Base-by-base conservation (phyloP, 2,113 vertebrate species). In the Cyprinus carpio region DNA sequence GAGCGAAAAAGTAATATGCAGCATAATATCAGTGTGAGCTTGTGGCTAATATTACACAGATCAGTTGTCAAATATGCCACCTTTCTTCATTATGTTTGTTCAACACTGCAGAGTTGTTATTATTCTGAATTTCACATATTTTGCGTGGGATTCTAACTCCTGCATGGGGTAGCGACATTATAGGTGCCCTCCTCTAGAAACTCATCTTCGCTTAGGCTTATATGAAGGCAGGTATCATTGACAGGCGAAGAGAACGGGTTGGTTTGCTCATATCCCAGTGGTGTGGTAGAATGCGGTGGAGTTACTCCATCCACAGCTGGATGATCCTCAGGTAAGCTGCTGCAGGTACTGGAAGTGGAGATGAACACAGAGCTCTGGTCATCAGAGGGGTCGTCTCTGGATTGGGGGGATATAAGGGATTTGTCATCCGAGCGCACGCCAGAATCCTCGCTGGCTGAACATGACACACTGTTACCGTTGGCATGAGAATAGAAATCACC, bases 181-280 rank as follows among this genome's bases (percentile, higher is more conserved):
- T 95, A 95, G 62, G 91, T 87, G 83, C 67, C 86, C 60, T 89
- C 90, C 83, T 95, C 94, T 81, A 94, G 91, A 85, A 95, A 87
- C 90, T 96, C 95, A 3, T 96, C 96, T 80, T 97, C 95, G 0
- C 96, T 97, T 87, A 97, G 94, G 75, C 96, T 96, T 92, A 96
- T 96, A 87, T 96, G 96, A 81, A 97, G 92, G 89, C 95, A 93
- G 54, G 96, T 97, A 13, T 96, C 92, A 0, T 96, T 92, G 2
- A 92, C 37, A 0, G 92, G 90, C 2, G 90, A 90, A 34, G 91
- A 93, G 88, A 95, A 92, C 25, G 93, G 91, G 78, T 90, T 81
- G 0, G 86, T 85, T 75, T 77, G 86, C 76, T 93, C 91, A 11
- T 58, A 88, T 87, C 87, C 84, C 69, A 3, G 85, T 54, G 88